Conservation (phyloP, 2,888 invertebrate species). For the Cactoblastis cactorum region DNA sequence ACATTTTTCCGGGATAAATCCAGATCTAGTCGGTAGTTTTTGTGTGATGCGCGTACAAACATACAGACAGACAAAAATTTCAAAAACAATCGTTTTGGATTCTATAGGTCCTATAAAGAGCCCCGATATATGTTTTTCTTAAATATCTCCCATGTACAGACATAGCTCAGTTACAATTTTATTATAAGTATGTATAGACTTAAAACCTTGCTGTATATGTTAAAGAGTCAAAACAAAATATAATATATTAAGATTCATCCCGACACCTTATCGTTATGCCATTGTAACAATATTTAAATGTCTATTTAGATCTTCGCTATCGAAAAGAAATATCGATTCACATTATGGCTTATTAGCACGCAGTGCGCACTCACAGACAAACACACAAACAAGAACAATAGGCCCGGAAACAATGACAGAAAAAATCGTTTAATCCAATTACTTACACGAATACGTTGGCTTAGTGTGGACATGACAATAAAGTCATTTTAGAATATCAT, state of each 20-base stretch:
- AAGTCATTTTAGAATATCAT: too few relatives aligned
- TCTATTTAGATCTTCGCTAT: slow-evolving; percentile 40
- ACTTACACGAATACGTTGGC: slow-evolving; percentile 45
- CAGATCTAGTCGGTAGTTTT: too few relatives aligned
- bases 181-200: too few relatives aligned
- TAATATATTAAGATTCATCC: slow-evolving; percentile 14
- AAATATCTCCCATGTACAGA: too few relatives aligned
- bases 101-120: too few relatives aligned
- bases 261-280: slow-evolving; percentile 28
- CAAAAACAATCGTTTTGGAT: too few relatives aligned
- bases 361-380: slow-evolving; percentile 39
- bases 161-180: too few relatives aligned
- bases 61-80: too few relatives aligned
- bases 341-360: slow-evolving; percentile 73
- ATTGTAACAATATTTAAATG: slow-evolving; percentile 27
- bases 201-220: background rate
- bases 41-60: too few relatives aligned
- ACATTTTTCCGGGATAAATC: too few relatives aligned
- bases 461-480: slow-evolving; percentile 40
- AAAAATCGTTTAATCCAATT: slow-evolving; percentile 77
- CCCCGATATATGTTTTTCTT: too few relatives aligned
- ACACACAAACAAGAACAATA: slow-evolving; percentile 63
- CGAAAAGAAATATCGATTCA: slow-evolving; percentile 66
- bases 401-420: slow-evolving; percentile 68
- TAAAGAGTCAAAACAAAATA: background rate